Base-by-base conservation (phyloP, 2,888 invertebrate species). In the Bedellia somnulentella region DNA sequence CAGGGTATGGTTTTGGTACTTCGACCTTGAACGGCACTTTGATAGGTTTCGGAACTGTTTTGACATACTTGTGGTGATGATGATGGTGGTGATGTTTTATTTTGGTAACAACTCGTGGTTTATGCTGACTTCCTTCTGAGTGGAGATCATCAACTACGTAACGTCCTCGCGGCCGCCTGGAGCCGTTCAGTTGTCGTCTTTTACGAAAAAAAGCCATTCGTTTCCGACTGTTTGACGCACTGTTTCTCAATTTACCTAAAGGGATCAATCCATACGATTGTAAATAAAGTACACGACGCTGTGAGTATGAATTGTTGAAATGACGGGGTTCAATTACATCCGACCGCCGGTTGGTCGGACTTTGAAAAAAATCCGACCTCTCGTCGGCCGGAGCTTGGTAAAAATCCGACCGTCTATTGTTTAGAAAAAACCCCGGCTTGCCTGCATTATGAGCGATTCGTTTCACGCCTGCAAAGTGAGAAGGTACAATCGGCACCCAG, bases 41-140 rank as follows among this genome's bases (percentile, higher is more conserved):
- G 5, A 18, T 9, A 5, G 5, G 5, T 49, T 81, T 81, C 24
- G 81, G 71, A 13, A 82, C 64, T 18, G 81, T 81, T 51, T 82
- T 80, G 4, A 82, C 55, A 44, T 82, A 81, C 54, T 79, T 79
- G 46, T 82, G 83, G 45, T 82, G 82, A 47, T 82, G 82, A 43
- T 82, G 82, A 40, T 82, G 82, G 44, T 82, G 83, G 44, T 82
- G 83, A 43, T 82, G 82, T 47, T 82, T 78, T 42, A 78, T 55
- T 53, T 64, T 75, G 33, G 71, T 70, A 40, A 59, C 41, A 36
- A 57, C 47, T 5, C 18, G 18, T 9, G 18, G 18, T 9, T 9
- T 18, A 34, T 46, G 54, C 34, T 54, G 47, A 41, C 57, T 61
- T 30, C 44, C 57, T 34, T 62, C 62, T 24, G 51, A 41, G 30